Conservation (phyloP, 2,888 invertebrate genomes). For the Pristionchus maxplancki region DNA sequence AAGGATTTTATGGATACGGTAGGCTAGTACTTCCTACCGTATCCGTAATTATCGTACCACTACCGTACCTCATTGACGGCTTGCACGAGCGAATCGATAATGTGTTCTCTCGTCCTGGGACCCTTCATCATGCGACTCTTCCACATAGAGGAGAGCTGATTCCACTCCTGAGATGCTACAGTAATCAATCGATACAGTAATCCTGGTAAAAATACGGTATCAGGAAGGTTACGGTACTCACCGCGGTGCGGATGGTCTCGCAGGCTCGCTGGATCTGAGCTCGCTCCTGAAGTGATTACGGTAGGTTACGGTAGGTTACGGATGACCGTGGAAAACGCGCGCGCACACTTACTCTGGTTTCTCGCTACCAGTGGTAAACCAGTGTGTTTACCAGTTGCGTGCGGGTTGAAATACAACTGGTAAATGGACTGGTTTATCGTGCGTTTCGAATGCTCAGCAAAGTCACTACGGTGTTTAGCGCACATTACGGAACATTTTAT, state of each 20-base stretch:
- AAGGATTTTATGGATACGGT: not conserved
- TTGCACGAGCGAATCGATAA: conserved; percentile 36
- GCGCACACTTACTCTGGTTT: too few relatives aligned
- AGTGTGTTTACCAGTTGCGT: too few relatives aligned
- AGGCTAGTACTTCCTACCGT: conserved; percentile 9
- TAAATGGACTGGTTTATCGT: too few relatives aligned
- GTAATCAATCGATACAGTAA: not conserved
- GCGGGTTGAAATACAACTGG: too few relatives aligned
- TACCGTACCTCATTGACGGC: conserved; percentile 20
- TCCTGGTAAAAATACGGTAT: not conserved
- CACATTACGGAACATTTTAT: too few relatives aligned
- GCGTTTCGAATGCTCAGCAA: too few relatives aligned
- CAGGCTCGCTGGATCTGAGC: conserved; percentile 43
- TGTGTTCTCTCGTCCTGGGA: conserved; percentile 7
- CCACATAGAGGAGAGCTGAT: not conserved
- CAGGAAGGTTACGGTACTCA: not conserved
- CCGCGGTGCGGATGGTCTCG: conserved; percentile 22
- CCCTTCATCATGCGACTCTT: not conserved
- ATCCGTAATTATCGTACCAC: not conserved
- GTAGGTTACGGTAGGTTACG: too few relatives aligned
- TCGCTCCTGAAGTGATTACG: conserved; percentile 25
- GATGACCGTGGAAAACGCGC: too few relatives aligned
- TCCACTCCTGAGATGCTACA: conserved; percentile 41
- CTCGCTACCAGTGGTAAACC: too few relatives aligned
- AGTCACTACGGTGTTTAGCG: too few relatives aligned